A percentile compares a stretch with the other conserved stretches of the same genome.
phyloP scores from a whole-genome alignment of 2,797 vertebrate genomes.

The Sebastes steindachneri region DNA sequence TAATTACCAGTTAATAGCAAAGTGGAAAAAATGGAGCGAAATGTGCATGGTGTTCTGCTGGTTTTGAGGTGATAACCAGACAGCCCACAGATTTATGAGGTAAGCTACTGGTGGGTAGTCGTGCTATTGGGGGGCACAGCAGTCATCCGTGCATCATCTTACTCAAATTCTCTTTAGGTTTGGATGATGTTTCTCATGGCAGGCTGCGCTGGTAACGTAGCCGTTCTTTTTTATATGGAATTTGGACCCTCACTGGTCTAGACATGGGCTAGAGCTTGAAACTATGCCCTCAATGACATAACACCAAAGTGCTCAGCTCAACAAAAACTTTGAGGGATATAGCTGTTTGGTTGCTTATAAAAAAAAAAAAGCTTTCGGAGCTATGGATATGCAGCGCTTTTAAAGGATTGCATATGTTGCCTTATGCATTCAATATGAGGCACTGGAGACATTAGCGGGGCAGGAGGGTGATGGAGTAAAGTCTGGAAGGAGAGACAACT shows the following conservation, averaged over 20 bases:
- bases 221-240: slow-evolving; percentile 71
- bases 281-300: slow-evolving; percentile 73
- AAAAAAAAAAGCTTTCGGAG: slow-evolving; percentile 51
- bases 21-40: slow-evolving; percentile 71
- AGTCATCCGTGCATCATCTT: slow-evolving; percentile 53
- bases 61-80: slow-evolving; percentile 80
- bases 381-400: slow-evolving; percentile 49
- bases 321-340: slow-evolving; percentile 38
- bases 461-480: slow-evolving; percentile 60
- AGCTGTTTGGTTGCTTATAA: slow-evolving; percentile 57
- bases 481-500: slow-evolving; percentile 72
- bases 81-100: slow-evolving; percentile 77
- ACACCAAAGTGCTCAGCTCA: slow-evolving; percentile 56
- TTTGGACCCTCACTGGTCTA: slow-evolving; percentile 75
- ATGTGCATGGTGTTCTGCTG: slow-evolving; percentile 73
- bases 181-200: slow-evolving; percentile 65
- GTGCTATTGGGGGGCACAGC: slow-evolving; percentile 50
- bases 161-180: slow-evolving; percentile 39
- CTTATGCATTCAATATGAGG: slow-evolving; percentile 62
- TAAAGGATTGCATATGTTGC: slow-evolving; percentile 68
- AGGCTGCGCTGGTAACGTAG: slow-evolving; percentile 49
- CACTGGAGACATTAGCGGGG: slow-evolving; percentile 46
- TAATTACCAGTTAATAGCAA: slow-evolving; percentile 79
- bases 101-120: slow-evolving; percentile 61
- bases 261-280: slow-evolving; percentile 71